These are phyloP conservation scores for Mellivora capensis DNA, from an alignment of 2,113 vertebrate genomes.

Conservation along the genomic window DNA sequence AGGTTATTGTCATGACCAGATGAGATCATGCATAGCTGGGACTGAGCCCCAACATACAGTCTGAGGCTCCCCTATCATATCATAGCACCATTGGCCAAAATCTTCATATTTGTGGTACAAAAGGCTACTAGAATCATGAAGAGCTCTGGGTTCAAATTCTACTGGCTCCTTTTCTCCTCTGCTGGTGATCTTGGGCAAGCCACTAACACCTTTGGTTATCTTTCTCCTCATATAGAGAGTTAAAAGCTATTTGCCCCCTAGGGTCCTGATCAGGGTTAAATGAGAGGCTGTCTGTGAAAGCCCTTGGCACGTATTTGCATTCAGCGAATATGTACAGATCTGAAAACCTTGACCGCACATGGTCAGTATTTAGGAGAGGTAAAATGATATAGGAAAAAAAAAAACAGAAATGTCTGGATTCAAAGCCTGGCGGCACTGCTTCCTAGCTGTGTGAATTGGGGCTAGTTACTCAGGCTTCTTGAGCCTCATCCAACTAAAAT, in stretches of 20 bases:
- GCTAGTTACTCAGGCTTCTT: not conserved
- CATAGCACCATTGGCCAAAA: not conserved
- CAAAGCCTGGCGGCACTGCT: not conserved
- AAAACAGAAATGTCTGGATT: not conserved
- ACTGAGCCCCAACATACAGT: not conserved
- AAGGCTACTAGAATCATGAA: not conserved
- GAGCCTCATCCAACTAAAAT: not conserved
- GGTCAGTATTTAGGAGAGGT: not conserved
- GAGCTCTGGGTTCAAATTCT: not conserved
- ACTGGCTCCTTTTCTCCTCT: not conserved
- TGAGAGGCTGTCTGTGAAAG: not conserved
- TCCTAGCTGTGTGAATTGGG: not conserved
- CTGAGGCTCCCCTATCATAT: not conserved
- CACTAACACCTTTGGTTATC: not conserved
- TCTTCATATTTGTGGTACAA: not conserved
- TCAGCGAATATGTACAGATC: not conserved
- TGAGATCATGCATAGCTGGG: not conserved
- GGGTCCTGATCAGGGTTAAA: not conserved
- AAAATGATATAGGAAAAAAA: not conserved
- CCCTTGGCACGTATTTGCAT: not conserved
- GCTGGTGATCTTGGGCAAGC: not conserved
- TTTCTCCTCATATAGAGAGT: not conserved
- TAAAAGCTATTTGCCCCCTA: not conserved
- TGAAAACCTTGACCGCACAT: fast-evolving
- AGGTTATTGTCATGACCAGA: not conserved